Evolutionary conservation across 2,888 invertebrate species (phyloP), one percentile per base, ranked within the genome.

Genomic region (Drosophila tripunctata): DNA sequence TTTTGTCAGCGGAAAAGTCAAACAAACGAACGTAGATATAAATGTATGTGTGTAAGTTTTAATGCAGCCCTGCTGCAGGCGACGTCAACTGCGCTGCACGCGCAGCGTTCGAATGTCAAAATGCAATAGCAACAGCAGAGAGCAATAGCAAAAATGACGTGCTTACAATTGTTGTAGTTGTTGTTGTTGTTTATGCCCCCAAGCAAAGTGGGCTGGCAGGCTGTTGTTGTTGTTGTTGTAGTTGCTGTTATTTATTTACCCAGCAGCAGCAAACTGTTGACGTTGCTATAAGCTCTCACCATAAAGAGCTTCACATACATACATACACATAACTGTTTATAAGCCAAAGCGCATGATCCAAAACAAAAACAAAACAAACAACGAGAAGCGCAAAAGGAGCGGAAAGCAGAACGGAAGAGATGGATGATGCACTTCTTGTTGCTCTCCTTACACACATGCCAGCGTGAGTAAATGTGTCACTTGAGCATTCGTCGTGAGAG

Each of bases 1-100:
- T 82, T 81, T 85, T 81, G 85, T 79, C 85, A 85, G 85, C 60
- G 48, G 55, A 75, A 78, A 79, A 75, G 71, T 81, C 71, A 44
- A 81, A 78, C 85, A 82, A 82, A 73, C 60, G 24, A 33, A 27
- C 47, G 33, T 2, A 48, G 36, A n/a, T n/a, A n/a, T n/a, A n/a
- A n/a, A n/a, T n/a, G n/a, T n/a, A n/a, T n/a, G n/a, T n/a, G n/a
- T n/a, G n/a, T n/a, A n/a, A n/a, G n/a, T n/a, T n/a, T n/a, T n/a
- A n/a, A n/a, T n/a, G n/a, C n/a, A n/a, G n/a, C n/a, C n/a, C n/a
- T n/a, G 41, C 36, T 52, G 63, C 62, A 56, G 61, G 51, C 41
- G 38, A 12, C 58, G 63, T 60, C 48, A 31, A 5, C 43, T n/a
- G 27, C 38, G 47, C 61, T 43, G 55, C 50, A 52, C 19, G 43